Base-by-base conservation (phyloP, 2,888 invertebrate species). In the Bellardia bayeri region DNA sequence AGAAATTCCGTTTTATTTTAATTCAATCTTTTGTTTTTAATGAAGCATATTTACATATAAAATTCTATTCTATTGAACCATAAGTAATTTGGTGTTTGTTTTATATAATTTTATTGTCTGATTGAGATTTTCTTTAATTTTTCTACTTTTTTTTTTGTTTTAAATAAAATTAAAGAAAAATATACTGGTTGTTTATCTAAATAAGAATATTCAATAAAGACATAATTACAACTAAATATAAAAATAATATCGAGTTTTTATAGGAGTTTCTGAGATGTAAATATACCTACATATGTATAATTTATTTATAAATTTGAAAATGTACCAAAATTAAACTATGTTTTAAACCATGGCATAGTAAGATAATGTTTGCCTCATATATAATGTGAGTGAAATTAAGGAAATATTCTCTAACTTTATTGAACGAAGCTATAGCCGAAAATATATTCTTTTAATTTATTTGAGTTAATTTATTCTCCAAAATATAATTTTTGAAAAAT, bases 191-290 rank as follows among this genome's bases (percentile, higher is more conserved):
- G 82, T 82, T 82, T 71, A 76, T 82, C 63, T 42, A 54, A 82
- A 82, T 75, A 51, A 82, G 61, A 54, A 71, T 82, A 82, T 82
- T 69, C 76, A 82, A 82, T 82, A 82, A 82, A 82, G 74, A 82
- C 82, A 75, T 74, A 58, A 75, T 61, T 58, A 45, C 23, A 63
- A 69, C 33, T 82, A 81, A 61, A 14, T 61, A 33, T 5, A 63
- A 61, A 37, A 37, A 49, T 33, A 0, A 45, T 9, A 45, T 45
- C 0, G 45, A 2, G 45, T 45, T 45, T 11, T 11, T 45, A 1
- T 9, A 11, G 9, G 45, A 45, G 37, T 37, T 33, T 23, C 23
- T 23, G 23, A 23, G 23, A 1, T 23, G 23, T 23, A 23, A 23
- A 23, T 23, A 23, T 23, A n/a, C n/a, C n/a, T n/a, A n/a, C n/a